Evolutionary conservation across 2,888 invertebrate species (phyloP).

Genomic region (Napeogenes inachia): DNA sequence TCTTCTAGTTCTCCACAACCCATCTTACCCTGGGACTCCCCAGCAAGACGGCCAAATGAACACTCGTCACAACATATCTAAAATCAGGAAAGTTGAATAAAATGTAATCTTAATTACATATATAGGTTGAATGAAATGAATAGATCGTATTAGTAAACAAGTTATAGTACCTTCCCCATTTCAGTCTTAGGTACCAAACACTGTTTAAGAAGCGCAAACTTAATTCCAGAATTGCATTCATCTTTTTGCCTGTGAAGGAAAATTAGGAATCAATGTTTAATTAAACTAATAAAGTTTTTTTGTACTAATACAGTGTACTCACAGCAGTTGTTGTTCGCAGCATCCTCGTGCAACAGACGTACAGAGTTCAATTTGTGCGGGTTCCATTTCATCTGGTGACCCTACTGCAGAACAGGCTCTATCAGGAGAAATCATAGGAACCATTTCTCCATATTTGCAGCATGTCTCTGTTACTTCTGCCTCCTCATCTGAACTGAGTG

Average conservation of each 20-base stretch:
- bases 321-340: conserved; percentile 55
- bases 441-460: conserved; percentile 47
- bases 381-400: conserved; percentile 47
- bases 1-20: conserved; percentile 44
- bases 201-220: conserved; percentile 44
- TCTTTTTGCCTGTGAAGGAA: conserved; percentile 46
- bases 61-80: conserved; percentile 69
- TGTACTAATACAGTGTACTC: conserved; percentile 27
- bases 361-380: conserved; percentile 45
- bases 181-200: conserved; percentile 49
- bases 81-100: conserved; percentile 4
- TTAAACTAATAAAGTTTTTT: not conserved
- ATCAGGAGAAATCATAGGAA: conserved; percentile 36
- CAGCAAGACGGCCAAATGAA: conserved; percentile 49
- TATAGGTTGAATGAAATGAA: not conserved
- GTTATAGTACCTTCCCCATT: conserved; percentile 52
- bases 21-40: conserved; percentile 46
- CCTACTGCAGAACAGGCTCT: conserved; percentile 39
- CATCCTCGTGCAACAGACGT: conserved; percentile 41
- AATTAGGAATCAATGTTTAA: not conserved
- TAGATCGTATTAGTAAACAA: not conserved
- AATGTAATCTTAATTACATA: not conserved
- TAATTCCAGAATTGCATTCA: conserved; percentile 52
- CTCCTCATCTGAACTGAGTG: conserved; percentile 47
- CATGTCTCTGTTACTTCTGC: conserved; percentile 49